A percentile compares a stretch with the other conserved stretches of the same genome.
Evolutionary conservation across 2,888 invertebrate species (phyloP).

Genomic region (Ectemnius lituratus): DNA sequence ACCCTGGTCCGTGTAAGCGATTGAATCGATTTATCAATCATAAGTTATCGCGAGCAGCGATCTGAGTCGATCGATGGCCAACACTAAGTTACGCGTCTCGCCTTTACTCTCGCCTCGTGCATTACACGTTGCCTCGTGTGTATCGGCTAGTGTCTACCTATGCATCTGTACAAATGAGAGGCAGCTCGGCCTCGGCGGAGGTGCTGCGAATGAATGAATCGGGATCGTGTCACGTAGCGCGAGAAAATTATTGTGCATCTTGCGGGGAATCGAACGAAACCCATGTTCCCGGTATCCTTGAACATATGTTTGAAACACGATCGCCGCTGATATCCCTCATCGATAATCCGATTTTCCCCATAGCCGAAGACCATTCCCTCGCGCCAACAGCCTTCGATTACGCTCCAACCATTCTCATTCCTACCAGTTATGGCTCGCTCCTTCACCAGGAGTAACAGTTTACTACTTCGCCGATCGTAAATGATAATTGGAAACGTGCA

Average conservation of each 20-base stretch:
- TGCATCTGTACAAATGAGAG: background rate
- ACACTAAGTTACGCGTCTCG: conserved; percentile 44
- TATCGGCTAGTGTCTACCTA: conserved; percentile 1
- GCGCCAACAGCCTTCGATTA: conserved; percentile 1
- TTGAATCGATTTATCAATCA: conserved; percentile 59
- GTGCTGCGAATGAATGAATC: conserved; percentile 46
- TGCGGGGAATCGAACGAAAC: conserved; percentile 21
- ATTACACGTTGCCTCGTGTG: conserved; percentile 33
- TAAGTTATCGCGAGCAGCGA: conserved; percentile 53
- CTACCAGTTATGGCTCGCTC: background rate
- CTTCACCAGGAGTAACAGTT: too few relatives aligned
- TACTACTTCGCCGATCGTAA: conserved; percentile 1
- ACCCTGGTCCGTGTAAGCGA: conserved; percentile 39
- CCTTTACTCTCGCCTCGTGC: conserved; percentile 9
- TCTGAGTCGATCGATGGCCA: conserved; percentile 45
- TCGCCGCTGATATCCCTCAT: conserved; percentile 37
- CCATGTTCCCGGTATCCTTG: conserved; percentile 3
- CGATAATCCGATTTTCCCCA: conserved; percentile 28
- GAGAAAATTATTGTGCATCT: conserved; percentile 46
- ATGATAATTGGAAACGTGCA: background rate
- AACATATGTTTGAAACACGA: conserved; percentile 27
- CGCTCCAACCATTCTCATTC: conserved; percentile 2
- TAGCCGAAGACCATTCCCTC: background rate
- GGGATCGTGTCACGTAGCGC: conserved; percentile 48
- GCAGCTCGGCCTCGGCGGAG: conserved; percentile 10